Percentiles rank a stretch among this genome's conserved stretches.
Conservation (phyloP, 2,113 vertebrate species). For the Phyllostomus hastatus region DNA sequence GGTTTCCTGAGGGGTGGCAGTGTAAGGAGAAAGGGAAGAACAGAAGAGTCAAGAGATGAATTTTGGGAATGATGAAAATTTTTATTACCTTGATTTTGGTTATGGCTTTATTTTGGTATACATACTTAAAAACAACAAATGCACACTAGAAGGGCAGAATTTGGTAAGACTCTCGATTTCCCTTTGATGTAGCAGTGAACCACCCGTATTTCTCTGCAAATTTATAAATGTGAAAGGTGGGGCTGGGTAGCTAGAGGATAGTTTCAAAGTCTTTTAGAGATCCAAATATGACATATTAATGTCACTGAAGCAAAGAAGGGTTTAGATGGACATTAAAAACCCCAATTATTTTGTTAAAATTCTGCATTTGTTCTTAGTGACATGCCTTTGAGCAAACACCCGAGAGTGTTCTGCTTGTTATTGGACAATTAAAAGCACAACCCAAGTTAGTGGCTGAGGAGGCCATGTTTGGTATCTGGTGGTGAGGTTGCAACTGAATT, state of each 20-base stretch:
- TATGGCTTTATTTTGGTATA: not conserved
- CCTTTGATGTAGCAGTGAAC: not conserved
- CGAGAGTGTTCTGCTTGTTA: not conserved
- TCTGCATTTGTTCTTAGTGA: not conserved
- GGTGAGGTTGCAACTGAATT: not conserved
- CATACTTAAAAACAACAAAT: not conserved
- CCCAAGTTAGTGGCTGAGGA: not conserved
- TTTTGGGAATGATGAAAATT: not conserved
- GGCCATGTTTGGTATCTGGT: not conserved
- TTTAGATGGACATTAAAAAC: not conserved
- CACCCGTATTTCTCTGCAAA: not conserved
- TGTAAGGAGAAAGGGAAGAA: not conserved
- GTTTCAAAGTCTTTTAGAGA: not conserved
- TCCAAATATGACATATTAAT: not conserved
- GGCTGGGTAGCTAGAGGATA: not conserved
- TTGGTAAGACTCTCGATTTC: not conserved
- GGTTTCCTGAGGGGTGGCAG: not conserved
- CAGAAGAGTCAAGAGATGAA: not conserved
- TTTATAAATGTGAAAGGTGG: not conserved
- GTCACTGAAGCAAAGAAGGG: not conserved
- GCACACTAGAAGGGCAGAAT: not conserved
- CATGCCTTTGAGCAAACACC: not conserved
- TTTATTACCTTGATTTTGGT: not conserved
- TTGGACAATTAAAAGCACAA: not conserved
- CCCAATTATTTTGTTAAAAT: not conserved